Evolutionary conservation across 2,797 vertebrate genomes (phyloP), one percentile per base, ranked within the genome.

Genomic region (Sebastes paucispinis): DNA sequence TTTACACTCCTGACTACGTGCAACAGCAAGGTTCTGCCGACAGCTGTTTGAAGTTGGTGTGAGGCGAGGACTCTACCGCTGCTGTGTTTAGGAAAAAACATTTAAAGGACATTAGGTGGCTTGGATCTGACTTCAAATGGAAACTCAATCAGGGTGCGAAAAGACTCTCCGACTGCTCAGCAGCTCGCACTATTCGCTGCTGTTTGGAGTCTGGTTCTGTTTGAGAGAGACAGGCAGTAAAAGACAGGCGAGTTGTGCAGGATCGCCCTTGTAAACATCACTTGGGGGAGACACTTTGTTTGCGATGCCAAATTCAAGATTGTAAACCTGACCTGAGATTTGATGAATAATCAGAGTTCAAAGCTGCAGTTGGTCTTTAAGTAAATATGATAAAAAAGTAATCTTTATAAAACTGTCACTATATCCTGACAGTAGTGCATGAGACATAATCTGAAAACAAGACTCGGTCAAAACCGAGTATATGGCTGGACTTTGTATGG

Each of bases 51-150:
- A 90, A 87, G 82, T 81, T 66, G 39, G 76, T 84, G 74, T 24
- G 75, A 87, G 81, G 62, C 36, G 11, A 81, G 50, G 81, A 83
- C 88, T 89, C 20, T 52, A 85, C 86, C 87, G 89, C 83, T 88
- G 82, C 89, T 75, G 86, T 93, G 89, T 91, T 91, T 91, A 86
- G 89, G 92, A 91, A 94, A 93, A 93, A 94, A 89, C 89, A 90
- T 94, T 93, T 94, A 90, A 94, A 94, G 88, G 85, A 90, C 92
- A 94, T 94, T 93, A 92, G 86, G 87, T 73, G 74, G 88, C 90
- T 91, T 92, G 90, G 91, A 94, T 91, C 88, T 4, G 47, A 91
- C 93, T 90, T 94, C 92, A 92, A 94, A 93, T 91, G 90, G 91
- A 94, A 93, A 92, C 82, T 90, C 86, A 89, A 92, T 91, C 88